Evolutionary conservation across 2,888 invertebrate genomes (phyloP).

Genomic region (Pachycephus smyrnensis): DNA sequence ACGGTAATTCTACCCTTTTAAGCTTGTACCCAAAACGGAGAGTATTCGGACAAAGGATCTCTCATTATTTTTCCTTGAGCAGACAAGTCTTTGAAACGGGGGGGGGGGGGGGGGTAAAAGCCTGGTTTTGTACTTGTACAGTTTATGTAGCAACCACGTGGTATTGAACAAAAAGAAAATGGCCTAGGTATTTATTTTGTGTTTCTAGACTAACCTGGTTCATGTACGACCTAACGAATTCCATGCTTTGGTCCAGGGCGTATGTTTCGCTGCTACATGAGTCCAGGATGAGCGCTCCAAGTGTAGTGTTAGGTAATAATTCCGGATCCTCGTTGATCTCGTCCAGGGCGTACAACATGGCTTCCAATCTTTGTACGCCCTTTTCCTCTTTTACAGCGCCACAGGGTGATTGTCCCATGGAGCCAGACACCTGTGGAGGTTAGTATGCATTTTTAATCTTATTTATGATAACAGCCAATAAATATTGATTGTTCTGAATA

Average conservation of each 20-base stretch:
- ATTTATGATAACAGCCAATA: background rate
- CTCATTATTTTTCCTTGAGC: too few species aligned
- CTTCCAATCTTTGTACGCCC: conserved; percentile 78
- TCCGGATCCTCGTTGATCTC: conserved; percentile 73
- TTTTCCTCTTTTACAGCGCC: conserved; percentile 75
- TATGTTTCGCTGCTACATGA: conserved; percentile 75
- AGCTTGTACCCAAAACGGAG: too few species aligned
- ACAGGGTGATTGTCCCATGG: conserved; percentile 66
- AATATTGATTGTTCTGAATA: background rate
- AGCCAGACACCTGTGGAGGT: conserved; percentile 49
- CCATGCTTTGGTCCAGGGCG: conserved; percentile 77
- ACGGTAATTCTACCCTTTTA: too few species aligned
- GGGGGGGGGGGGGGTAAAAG: too few species aligned
- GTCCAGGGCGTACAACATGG: conserved; percentile 76
- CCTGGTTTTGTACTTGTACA: too few species aligned
- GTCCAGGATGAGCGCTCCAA: conserved; percentile 64
- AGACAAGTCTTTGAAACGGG: too few species aligned
- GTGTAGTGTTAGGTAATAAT: conserved; percentile 73
- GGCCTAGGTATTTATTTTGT: too few species aligned
- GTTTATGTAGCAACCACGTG: too few species aligned
- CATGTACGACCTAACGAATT: conserved; percentile 74
- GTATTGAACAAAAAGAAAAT: too few species aligned
- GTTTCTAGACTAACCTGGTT: conserved; percentile 65
- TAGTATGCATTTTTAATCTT: background rate
- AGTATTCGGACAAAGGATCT: too few species aligned